These are phyloP conservation scores for Agrenia bidenticulata DNA, from an alignment of 2,888 invertebrate genomes.

Conservation along the genomic window DNA sequence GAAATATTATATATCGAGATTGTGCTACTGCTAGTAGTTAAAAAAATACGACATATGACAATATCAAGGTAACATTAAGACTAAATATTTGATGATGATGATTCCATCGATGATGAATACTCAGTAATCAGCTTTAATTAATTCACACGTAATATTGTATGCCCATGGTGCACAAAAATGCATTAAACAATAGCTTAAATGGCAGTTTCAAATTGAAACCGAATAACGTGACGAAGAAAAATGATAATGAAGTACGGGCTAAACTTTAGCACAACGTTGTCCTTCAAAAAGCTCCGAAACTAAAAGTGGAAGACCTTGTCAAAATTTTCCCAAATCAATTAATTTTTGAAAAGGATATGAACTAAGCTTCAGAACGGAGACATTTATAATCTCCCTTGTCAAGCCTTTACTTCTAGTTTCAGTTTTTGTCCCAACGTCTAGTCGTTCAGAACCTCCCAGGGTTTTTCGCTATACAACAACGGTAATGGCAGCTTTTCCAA, in stretches of 20 bases:
- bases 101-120: too few relatives aligned
- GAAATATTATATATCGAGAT: background rate
- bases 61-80: too few relatives aligned
- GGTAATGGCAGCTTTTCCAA: too few relatives aligned
- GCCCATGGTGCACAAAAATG: background rate
- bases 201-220: background rate
- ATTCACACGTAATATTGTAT: background rate
- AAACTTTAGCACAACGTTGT: background rate
- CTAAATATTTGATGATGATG: too few relatives aligned
- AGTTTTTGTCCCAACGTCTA: background rate
- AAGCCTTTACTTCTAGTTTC: background rate
- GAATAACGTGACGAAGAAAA: background rate
- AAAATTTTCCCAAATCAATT: background rate
- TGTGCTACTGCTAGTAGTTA: background rate
- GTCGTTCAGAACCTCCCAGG: too few relatives aligned
- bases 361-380: background rate
- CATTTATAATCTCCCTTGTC: background rate
- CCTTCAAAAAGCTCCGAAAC: background rate
- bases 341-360: slow-evolving; percentile 9
- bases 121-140: too few relatives aligned
- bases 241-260: background rate
- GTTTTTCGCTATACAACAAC: too few relatives aligned
- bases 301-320: background rate
- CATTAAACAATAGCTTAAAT: slow-evolving; percentile 1
- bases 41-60: background rate